Conservation (phyloP, 2,797 vertebrate species). For the Schizopygopsis malacanthus region DNA sequence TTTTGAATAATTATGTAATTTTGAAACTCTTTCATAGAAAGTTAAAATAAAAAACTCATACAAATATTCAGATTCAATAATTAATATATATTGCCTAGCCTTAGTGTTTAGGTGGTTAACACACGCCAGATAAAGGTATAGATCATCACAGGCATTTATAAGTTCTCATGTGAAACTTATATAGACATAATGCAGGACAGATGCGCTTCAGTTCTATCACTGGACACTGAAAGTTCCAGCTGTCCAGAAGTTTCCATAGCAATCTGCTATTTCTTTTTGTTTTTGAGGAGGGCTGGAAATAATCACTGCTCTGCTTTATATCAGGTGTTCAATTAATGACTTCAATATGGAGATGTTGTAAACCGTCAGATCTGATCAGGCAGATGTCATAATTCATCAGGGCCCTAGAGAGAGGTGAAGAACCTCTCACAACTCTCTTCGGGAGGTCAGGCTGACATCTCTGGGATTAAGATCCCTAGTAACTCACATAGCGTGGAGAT, state of each 20-base stretch:
- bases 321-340: conserved; percentile 72
- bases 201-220: conserved; percentile 37
- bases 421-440: conserved; percentile 18
- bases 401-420: conserved; percentile 56
- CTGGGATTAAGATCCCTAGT: conserved; percentile 4
- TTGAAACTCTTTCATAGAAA: background rate
- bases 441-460: conserved; percentile 32
- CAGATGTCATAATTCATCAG: conserved; percentile 70
- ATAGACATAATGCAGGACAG: conserved; percentile 39
- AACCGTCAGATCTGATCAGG: conserved; percentile 68
- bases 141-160: conserved; percentile 39
- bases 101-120: background rate
- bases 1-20: background rate
- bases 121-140: conserved; percentile 29
- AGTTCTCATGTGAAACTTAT: conserved; percentile 22
- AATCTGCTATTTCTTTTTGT: conserved; percentile 69
- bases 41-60: background rate
- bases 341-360: conserved; percentile 70
- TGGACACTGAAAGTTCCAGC: conserved; percentile 67
- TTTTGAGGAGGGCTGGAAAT: conserved; percentile 74
- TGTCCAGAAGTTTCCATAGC: conserved; percentile 71
- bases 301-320: conserved; percentile 67
- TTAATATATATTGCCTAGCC: background rate
- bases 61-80: background rate
- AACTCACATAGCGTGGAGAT: conserved; percentile 21